A percentile compares a stretch with the other conserved stretches of the same genome.
These are phyloP conservation scores for Xestia ashworthii DNA, from an alignment of 2,888 invertebrate species.

Conservation along the genomic window DNA sequence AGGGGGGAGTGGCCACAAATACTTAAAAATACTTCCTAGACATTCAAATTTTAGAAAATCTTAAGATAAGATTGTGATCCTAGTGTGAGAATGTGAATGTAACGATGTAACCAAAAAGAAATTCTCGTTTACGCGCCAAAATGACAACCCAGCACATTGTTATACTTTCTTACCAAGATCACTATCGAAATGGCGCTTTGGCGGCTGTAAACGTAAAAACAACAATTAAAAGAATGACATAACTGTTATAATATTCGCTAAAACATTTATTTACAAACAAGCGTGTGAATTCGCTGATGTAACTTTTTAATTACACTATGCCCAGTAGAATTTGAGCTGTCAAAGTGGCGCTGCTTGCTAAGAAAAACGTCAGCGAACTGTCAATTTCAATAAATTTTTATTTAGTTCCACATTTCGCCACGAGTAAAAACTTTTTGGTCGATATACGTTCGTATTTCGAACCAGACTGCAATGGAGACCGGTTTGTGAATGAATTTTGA, in stretches of 20 bases:
- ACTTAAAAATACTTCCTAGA: not conserved
- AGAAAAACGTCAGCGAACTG: not conserved
- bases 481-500: constrained; percentile 56
- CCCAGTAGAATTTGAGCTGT: constrained; percentile 7
- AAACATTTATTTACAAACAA: constrained; percentile 62
- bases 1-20: not conserved
- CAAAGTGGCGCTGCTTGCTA: constrained; percentile 29
- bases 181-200: constrained; percentile 41
- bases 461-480: constrained; percentile 17
- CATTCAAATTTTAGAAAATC: constrained; percentile 22
- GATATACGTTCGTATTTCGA: constrained; percentile 1
- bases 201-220: constrained; percentile 33
- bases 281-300: constrained; percentile 56
- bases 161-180: constrained; percentile 51
- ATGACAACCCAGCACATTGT: constrained; percentile 46
- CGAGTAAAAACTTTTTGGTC: constrained; percentile 5
- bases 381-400: constrained; percentile 21
- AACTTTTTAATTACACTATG: constrained; percentile 48
- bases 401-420: constrained; percentile 14
- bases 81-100: constrained; percentile 46
- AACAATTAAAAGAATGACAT: constrained; percentile 52
- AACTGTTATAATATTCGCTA: constrained; percentile 48
- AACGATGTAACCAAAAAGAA: constrained; percentile 39
- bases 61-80: constrained; percentile 24
- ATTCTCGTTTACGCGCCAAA: constrained; percentile 42